Conservation (phyloP, 2,888 invertebrate species). For the Gymnocheta viridis region DNA sequence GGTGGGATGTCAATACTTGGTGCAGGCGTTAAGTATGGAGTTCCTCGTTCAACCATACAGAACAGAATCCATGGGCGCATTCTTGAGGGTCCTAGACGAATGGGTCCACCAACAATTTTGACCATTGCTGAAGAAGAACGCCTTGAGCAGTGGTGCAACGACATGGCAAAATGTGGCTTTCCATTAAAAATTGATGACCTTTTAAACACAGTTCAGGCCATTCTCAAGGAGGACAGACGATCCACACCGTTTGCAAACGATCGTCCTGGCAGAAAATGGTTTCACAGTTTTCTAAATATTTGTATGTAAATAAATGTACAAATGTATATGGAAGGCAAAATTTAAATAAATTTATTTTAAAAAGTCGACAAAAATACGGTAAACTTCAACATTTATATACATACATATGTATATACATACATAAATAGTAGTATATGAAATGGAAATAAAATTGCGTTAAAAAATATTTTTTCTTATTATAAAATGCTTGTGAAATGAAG, state of each 20-base stretch:
- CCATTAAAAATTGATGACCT: too few species aligned
- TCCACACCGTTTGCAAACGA: constrained; percentile 17
- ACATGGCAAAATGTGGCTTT: constrained; percentile 45
- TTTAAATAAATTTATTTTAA: too few species aligned
- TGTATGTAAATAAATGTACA: too few species aligned
- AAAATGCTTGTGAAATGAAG: too few species aligned
- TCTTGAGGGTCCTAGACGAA: constrained; percentile 1
- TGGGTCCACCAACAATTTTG: constrained; percentile 26
- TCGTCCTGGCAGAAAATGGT: constrained; percentile 28
- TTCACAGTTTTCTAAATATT: not conserved
- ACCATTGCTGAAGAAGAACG: constrained; percentile 17
- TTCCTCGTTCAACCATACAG: constrained; percentile 18
- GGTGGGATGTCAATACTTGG: not conserved
- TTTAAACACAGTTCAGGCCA: too few species aligned
- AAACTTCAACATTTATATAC: too few species aligned
- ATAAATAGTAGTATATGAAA: too few species aligned
- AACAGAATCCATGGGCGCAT: constrained; percentile 17
- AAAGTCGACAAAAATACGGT: too few species aligned
- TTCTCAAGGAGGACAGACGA: constrained; percentile 9
- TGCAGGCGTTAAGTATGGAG: constrained; percentile 19
- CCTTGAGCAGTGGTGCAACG: constrained; percentile 1
- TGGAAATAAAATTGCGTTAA: too few species aligned
- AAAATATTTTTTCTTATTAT: too few species aligned
- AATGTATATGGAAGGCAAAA: too few species aligned
- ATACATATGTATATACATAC: too few species aligned